Base-by-base conservation (phyloP, 2,797 vertebrate genomes). In the Australoheros facetus region DNA sequence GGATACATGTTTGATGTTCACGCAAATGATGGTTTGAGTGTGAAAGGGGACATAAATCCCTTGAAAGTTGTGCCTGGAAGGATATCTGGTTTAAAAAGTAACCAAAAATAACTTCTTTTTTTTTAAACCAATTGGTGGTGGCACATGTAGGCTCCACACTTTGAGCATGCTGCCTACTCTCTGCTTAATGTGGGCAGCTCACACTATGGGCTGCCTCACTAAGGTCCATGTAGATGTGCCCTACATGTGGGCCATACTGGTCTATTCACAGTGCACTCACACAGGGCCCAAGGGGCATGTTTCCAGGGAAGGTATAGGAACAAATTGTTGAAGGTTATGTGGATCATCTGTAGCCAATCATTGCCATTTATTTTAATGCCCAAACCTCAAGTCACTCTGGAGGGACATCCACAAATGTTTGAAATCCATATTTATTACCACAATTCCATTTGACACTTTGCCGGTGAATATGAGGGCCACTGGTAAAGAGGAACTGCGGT, bases 181-280 rank as follows among this genome's bases (percentile, higher is more conserved):
- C 21, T 64, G 60, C 0, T 42, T 42, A 17, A 37, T 45, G 60
- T 26, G 14, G 37, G 37, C 13, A 26, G 37, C 37, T 13, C 59
- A 42, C 42, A 26, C 37, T 17, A 26, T 14, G n/a, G 37, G 13
- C 37, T 42, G 37, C 42, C 13, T 21, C 59, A 17, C 59, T 62
- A n/a, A 21, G 34, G 3, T 42, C 59, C 34, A 62, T 0, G 3
- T 62, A 42, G 37, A 62, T 17, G 16, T 62, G 21, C 7, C 34
- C 34, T 60, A 21, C 12, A 39, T 26, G 26, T 26, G 26, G 26
- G 26, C 26, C 26, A 26, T 55, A 7, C 16, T 13, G 23, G 14
- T 48, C n/a, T 42, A n/a, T 4, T 34, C 0, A 23, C 59, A 62
- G 59, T 42, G 7, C 7, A 3, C 0, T 0, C 0, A 42, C 34